Percentiles rank a stretch among this genome's conserved stretches.
Conservation (phyloP, 1,140 invertebrate genomes). For the Melipona quadrifasciata region DNA sequence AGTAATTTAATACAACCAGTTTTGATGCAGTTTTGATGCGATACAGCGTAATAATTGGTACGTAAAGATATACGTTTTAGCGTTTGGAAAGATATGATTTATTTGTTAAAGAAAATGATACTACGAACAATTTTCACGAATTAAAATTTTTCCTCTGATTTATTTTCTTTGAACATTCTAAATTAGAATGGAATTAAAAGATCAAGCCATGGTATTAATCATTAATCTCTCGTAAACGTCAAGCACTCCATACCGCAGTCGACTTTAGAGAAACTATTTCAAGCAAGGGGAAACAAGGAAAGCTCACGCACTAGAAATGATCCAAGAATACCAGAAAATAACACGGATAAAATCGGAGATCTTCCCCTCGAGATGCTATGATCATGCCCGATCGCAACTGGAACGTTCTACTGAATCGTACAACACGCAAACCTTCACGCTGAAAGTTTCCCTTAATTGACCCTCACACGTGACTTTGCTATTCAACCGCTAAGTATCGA, state of each 20-base stretch:
- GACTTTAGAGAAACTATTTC: neutral
- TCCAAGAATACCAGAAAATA: neutral
- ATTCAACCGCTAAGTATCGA: neutral
- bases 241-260: neutral
- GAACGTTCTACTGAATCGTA: neutral
- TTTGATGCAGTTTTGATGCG: no score
- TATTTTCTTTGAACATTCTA: no score
- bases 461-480: neutral
- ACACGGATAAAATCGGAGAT: neutral
- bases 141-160: no score
- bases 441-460: slow-evolving; percentile 4
- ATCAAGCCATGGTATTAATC: neutral
- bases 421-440: neutral
- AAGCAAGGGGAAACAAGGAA: neutral
- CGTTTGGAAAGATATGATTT: no score
- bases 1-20: no score
- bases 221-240: neutral
- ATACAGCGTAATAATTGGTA: no score
- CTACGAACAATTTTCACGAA: no score
- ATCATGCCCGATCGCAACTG: neutral
- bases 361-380: neutral
- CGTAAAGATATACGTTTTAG: no score
- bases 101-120: no score
- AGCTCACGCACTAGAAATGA: neutral
- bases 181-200: no score